Conservation (phyloP, 2,113 vertebrate species). For the Hydrolagus affinis region DNA sequence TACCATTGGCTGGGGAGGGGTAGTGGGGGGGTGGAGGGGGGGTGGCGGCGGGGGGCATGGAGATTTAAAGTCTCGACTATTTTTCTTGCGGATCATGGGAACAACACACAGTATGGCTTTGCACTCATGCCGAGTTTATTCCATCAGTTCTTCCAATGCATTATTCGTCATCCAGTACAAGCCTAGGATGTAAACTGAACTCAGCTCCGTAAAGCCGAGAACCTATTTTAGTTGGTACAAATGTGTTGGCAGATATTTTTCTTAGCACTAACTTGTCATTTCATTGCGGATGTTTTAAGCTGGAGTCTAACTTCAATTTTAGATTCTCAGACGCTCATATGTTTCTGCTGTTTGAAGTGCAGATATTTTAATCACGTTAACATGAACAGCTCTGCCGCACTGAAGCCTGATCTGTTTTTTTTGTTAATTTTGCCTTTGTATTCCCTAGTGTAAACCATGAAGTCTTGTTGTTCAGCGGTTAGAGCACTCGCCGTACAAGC, state of each 20-base stretch:
- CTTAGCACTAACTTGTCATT: too few relatives aligned
- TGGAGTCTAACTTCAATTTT: background rate
- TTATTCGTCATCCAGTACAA: too few relatives aligned
- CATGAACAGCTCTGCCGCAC: background rate
- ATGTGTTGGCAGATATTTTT: background rate
- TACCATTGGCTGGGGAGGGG: too few relatives aligned
- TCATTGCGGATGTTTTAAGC: too few relatives aligned
- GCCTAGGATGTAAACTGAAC: background rate
- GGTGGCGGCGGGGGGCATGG: too few relatives aligned
- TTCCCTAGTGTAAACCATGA: background rate
- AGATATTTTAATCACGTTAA: background rate
- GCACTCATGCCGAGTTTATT: background rate
- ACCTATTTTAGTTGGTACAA: background rate
- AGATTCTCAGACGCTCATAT: too few relatives aligned
- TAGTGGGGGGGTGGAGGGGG: too few relatives aligned
- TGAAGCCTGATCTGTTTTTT: background rate
- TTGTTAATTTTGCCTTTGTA: background rate
- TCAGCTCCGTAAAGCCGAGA: background rate
- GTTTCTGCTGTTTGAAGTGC: background rate
- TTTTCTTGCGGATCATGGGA: background rate
- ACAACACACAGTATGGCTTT: background rate
- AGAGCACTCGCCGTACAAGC: too few relatives aligned
- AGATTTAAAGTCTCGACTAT: too few relatives aligned
- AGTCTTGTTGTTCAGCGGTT: too few relatives aligned
- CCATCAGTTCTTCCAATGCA: too few relatives aligned